Percentiles rank a stretch among this genome's conserved stretches.
phyloP scores from a whole-genome alignment of 2,113 vertebrate species.

The Hucho hucho region DNA sequence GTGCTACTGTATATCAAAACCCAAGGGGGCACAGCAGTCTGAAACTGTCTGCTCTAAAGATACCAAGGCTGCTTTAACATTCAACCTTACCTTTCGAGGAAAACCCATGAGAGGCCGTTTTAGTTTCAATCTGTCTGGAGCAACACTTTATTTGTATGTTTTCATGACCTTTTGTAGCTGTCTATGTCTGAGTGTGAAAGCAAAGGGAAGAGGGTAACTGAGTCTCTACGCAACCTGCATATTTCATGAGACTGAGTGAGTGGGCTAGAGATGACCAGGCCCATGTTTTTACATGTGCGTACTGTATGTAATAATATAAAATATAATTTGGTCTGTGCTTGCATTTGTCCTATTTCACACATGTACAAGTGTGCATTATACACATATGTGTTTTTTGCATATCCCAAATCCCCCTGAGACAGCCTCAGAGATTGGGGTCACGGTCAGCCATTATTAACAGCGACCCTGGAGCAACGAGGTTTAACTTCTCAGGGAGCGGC shows the following conservation, averaged over 20 bases:
- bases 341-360: too few relatives aligned
- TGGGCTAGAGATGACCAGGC: not conserved
- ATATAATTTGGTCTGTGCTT: too few relatives aligned
- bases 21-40: not conserved
- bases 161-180: not conserved
- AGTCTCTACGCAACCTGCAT: not conserved
- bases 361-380: too few relatives aligned
- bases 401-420: too few relatives aligned
- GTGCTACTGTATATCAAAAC: not conserved
- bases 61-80: not conserved
- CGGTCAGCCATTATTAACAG: too few relatives aligned
- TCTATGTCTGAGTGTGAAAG: not conserved
- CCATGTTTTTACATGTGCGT: not conserved
- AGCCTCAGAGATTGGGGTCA: too few relatives aligned
- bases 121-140: conserved; percentile 18
- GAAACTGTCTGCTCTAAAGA: not conserved
- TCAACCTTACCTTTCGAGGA: not conserved
- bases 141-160: not conserved
- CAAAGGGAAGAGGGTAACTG: not conserved
- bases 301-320: too few relatives aligned
- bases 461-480: too few relatives aligned
- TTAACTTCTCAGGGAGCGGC: too few relatives aligned
- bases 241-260: not conserved
- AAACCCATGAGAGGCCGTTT: not conserved
- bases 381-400: too few relatives aligned